Evolutionary conservation across 30 jellyfish, hydroid and myxozoan species (phyloP), one percentile per base, ranked within the genome.

Genomic region (Morbakka virulenta): DNA sequence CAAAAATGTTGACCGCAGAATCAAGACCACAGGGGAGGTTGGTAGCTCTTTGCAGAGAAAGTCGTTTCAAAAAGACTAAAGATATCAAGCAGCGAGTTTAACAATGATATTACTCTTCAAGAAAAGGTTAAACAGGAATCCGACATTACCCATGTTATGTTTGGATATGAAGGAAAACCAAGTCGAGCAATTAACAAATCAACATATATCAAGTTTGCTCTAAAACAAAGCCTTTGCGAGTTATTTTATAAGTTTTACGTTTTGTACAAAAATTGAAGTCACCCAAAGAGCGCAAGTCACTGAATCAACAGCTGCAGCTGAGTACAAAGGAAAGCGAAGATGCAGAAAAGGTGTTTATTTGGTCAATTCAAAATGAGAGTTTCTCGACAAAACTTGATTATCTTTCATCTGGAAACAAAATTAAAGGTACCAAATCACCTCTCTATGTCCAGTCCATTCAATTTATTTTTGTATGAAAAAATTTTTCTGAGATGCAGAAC

Each of bases 311-410:
- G 57, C 35, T 23, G 17, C 32, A 0, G 77, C 23, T 81, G 53
- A 36, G 79, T 81, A 85, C 62, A 68, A 31, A 79, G 23, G 93
- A 50, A 50, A 68, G 64, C 6, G 24, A 69, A 62, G 68, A 50
- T 67, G 86, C 93, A 21, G 93, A 70, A 81, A 51, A 26, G 62
- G 23, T 52, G 11, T 80, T 81, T 27, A 81, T 81, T 34, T 33
- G 78, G 51, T 35, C 86, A 25, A 81, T 81, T 52, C 93, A 81
- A 70, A 17, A 73, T 48, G 47, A 35, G 12, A 80, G 85, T 4
- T 81, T 12, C 31, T 32, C 52, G 47, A 69, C 32, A 6, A 80
- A 81, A 70, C 32, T 69, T 32, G 69, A 69, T 72, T 81, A 11
- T 52, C 70, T 81, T 0, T 50, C 26, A 50, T 69, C 80, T 61